These are phyloP conservation scores for Mesoclemmys tuberculata DNA, from an alignment of 2,113 vertebrate genomes.

Conservation along the genomic window DNA sequence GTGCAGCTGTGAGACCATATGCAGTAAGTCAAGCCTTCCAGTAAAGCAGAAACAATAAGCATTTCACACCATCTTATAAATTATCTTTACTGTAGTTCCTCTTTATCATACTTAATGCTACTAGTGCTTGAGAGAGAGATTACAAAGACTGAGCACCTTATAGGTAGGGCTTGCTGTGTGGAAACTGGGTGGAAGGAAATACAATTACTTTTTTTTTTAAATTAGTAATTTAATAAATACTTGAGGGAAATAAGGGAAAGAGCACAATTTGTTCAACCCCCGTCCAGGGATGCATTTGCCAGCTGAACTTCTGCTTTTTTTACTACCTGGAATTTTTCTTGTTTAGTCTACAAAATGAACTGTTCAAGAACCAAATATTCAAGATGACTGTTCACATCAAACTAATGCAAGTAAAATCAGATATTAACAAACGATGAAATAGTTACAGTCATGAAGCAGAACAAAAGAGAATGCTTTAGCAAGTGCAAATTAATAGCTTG, in stretches of 20 bases:
- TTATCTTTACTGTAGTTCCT: not conserved
- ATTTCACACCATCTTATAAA: not conserved
- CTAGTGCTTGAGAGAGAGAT: rapidly evolving
- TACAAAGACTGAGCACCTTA: not conserved
- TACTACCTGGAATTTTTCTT: not conserved
- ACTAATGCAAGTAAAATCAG: not conserved
- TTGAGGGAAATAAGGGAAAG: not conserved
- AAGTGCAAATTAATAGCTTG: not conserved
- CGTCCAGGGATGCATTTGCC: not conserved
- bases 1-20: not conserved
- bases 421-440: not conserved
- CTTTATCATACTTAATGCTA: not conserved
- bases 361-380: not conserved
- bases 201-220: not conserved
- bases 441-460: not conserved
- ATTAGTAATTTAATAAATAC: not conserved
- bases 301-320: not conserved
- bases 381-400: not conserved
- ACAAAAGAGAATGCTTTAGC: not conserved
- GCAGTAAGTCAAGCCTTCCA: not conserved
- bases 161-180: not conserved
- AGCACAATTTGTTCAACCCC: not conserved
- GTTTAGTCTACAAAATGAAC: not conserved
- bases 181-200: not conserved
- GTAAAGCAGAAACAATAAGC: not conserved